phyloP scores from a whole-genome alignment of 2,113 vertebrate species.

The Dromas ardeola region DNA sequence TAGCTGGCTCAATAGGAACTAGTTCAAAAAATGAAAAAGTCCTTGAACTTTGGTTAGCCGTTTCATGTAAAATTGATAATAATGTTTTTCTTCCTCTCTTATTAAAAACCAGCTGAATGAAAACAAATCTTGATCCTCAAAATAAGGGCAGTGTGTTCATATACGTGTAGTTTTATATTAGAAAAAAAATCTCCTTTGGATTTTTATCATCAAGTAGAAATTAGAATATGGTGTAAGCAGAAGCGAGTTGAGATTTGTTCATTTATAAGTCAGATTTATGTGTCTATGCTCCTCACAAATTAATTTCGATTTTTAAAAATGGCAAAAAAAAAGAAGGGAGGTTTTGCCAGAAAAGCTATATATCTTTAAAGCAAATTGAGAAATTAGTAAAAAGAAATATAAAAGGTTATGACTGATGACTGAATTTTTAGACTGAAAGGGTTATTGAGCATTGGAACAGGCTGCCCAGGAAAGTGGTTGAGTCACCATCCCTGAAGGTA shows the following conservation, averaged over 20 bases:
- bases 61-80: background rate
- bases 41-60: background rate
- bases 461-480: too few species aligned
- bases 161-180: background rate
- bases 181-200: background rate
- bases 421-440: too few species aligned
- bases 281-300: background rate
- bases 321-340: background rate
- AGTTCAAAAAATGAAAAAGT: fast-evolving
- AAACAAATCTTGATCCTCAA: background rate
- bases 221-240: background rate
- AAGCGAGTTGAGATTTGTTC: background rate
- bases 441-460: too few species aligned
- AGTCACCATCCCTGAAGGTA: too few species aligned
- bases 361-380: background rate
- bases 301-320: background rate
- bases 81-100: background rate
- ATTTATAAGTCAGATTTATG: background rate
- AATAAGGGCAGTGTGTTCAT: background rate
- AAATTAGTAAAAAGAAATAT: background rate
- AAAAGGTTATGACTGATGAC: background rate
- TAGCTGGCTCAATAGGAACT: background rate
- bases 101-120: background rate
- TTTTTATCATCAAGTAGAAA: background rate
- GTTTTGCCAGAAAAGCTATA: background rate